phyloP scores from a whole-genome alignment of 2,888 invertebrate species.

The Acronicta aceris region DNA sequence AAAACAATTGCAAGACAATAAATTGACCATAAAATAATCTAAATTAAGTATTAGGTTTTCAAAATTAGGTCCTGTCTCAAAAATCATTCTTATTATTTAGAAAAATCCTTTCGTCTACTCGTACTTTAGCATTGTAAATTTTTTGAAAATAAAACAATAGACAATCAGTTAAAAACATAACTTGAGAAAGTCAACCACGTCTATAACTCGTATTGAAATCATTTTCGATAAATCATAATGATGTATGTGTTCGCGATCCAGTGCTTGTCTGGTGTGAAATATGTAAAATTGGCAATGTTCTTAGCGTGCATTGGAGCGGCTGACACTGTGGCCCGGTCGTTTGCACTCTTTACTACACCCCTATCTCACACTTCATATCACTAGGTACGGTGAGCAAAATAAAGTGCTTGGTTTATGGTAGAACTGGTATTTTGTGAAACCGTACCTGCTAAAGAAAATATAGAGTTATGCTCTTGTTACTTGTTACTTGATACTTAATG shows the following conservation, averaged over 20 bases:
- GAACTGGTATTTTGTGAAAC: constrained; percentile 17
- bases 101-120: too few species aligned
- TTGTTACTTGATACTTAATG: not conserved
- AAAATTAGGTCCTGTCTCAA: too few species aligned
- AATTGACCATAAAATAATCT: too few species aligned
- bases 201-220: constrained; percentile 49
- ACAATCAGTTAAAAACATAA: constrained; percentile 39
- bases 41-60: too few species aligned
- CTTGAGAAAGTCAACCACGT: constrained; percentile 24
- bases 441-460: not conserved
- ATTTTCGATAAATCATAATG: constrained; percentile 60
- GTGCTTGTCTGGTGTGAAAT: constrained; percentile 65
- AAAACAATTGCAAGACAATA: too few species aligned
- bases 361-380: constrained; percentile 83
- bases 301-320: constrained; percentile 70
- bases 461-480: not conserved
- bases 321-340: constrained; percentile 85
- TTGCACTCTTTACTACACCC: constrained; percentile 88
- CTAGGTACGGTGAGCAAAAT: constrained; percentile 69
- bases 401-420: constrained; percentile 35
- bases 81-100: too few species aligned
- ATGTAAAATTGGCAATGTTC: constrained; percentile 81
- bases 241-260: constrained; percentile 56
- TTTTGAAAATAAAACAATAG: not conserved
- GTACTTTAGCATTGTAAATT: too few species aligned